Conservation (phyloP, 2,113 vertebrate species). For the Caranx melampygus region DNA sequence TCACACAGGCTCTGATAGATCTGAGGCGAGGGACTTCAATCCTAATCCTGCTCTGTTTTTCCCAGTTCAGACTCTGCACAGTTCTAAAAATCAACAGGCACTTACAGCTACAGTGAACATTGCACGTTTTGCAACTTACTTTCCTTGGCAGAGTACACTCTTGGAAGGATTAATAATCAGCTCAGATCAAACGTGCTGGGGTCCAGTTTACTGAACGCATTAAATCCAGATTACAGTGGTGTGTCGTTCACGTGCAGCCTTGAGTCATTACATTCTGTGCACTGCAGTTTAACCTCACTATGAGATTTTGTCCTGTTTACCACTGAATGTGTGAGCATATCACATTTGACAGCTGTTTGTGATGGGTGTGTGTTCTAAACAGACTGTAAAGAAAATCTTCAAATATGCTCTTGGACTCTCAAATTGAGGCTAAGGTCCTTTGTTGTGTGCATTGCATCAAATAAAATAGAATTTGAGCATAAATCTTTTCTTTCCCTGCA, state of each 20-base stretch:
- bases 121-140: not conserved
- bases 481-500: constrained; percentile 23
- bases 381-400: constrained; percentile 7
- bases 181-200: constrained; percentile 6
- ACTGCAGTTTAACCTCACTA: not conserved
- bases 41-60: not conserved
- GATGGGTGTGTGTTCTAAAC: constrained; percentile 1
- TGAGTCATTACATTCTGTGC: not conserved
- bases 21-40: not conserved
- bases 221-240: constrained; percentile 19
- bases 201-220: constrained; percentile 14
- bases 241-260: not conserved
- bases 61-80: not conserved
- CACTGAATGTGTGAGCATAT: not conserved
- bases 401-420: constrained; percentile 4
- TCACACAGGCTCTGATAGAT: not conserved
- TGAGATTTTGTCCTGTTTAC: not conserved
- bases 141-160: constrained; percentile 5
- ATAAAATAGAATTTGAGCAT: not conserved
- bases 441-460: constrained; percentile 18
- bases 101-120: not conserved
- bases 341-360: not conserved
- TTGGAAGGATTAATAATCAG: constrained; percentile 5
- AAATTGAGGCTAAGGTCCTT: constrained; percentile 10
- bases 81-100: not conserved